Base-by-base conservation (phyloP, 2,797 vertebrate species). In the Enteromius thamalakanensis region DNA sequence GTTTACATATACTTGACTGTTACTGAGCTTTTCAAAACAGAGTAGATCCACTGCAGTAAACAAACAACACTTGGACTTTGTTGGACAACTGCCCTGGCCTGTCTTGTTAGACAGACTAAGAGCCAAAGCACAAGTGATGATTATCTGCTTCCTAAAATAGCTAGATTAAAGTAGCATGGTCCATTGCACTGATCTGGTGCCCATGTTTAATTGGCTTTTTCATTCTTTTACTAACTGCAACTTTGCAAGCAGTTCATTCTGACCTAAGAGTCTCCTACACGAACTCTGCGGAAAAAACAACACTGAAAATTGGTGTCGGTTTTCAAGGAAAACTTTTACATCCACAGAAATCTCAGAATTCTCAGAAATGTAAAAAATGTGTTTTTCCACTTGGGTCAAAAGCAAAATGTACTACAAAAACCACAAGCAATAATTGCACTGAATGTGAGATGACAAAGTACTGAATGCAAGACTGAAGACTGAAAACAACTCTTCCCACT, bases 111-210 rank as follows among this genome's bases (percentile, higher is more conserved):
- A 40, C 79, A 78, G 42, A 40, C 76, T 74, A 49, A 75, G 72
- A 84, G 67, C 78, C 89, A 88, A 32, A 82, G 67, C 40, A 84
- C 60, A 86, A 89, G 51, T 40, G 62, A 79, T 45, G 67, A 89
- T 87, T 49, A 78, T 75, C 58, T 80, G 80, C 85, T 88, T 88
- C 86, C 14, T 34, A 14, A 83, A 67, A 17, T 51, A 29, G 84
- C 75, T 71, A 58, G 65, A 84, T 88, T 82, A 79, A 68, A 47
- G 82, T 76, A 87, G 87, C 21, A 32, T 65, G 21, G 77, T 74
- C 47, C 83, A 78, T 79, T 67, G 67, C 80, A 72, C 69, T 53
- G 78, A 75, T 64, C 58, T 40, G 19, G 45, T 64, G 29, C 15
- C 64, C 77, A 23, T 70, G 80, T 47, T 80, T 82, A 82, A 80